Evolutionary conservation across 2,797 vertebrate genomes (phyloP).

Genomic region (Mareca penelope): DNA sequence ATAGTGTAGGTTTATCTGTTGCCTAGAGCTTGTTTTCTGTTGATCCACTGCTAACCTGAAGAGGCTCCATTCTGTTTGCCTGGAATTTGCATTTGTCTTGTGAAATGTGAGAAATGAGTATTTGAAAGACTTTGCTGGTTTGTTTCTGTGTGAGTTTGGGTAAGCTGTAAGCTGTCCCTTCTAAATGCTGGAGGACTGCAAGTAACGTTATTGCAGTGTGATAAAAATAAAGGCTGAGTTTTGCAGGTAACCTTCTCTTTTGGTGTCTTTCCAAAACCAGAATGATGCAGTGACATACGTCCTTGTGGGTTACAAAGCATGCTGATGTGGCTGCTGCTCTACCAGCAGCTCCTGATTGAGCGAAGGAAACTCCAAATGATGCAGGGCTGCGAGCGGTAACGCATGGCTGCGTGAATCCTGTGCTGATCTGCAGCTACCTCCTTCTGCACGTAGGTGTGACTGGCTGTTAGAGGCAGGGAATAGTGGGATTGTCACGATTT

Average conservation of each 20-base stretch:
- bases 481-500: rapidly evolving
- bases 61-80: not conserved
- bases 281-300: not conserved
- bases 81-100: not conserved
- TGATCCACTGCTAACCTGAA: not conserved
- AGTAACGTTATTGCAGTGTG: not conserved
- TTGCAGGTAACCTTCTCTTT: not conserved
- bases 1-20: not conserved
- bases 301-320: not conserved
- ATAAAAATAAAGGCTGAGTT: not conserved
- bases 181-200: not conserved
- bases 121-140: not conserved
- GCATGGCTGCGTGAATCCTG: rapidly evolving
- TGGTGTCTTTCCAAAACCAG: not conserved
- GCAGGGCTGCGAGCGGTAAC: rapidly evolving
- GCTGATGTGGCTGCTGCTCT: not conserved
- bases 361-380: rapidly evolving
- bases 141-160: not conserved
- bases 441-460: rapidly evolving
- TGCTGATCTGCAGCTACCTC: not conserved
- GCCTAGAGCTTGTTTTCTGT: not conserved
- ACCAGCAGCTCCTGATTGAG: not conserved
- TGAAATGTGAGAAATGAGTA: slow-evolving; percentile 25
- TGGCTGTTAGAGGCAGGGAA: not conserved
- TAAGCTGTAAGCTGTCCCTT: not conserved